Evolutionary conservation across 2,797 vertebrate genomes (phyloP).

Genomic region (Manis javanica): DNA sequence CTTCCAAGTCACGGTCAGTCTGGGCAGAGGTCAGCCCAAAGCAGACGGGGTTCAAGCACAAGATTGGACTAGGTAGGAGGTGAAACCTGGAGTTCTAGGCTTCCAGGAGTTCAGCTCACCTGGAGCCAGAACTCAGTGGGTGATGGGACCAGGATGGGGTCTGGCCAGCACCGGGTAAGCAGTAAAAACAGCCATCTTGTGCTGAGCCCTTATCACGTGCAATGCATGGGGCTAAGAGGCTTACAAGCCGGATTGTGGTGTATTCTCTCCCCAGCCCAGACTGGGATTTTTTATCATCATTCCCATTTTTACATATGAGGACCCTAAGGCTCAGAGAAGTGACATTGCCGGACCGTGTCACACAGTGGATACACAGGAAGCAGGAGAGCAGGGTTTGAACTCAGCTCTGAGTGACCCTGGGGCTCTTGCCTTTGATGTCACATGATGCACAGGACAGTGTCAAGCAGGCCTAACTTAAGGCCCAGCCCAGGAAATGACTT

Average conservation of each 20-base stretch:
- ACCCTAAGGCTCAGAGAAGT: neutral
- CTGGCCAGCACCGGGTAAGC: neutral
- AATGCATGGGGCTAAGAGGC: neutral
- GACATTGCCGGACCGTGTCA: neutral
- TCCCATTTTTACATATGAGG: neutral
- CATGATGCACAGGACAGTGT: neutral
- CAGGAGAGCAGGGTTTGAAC: neutral
- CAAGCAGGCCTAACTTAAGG: neutral
- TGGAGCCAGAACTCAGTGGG: neutral
- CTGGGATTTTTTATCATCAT: neutral
- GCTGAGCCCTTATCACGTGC: fast-evolving
- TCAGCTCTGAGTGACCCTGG: neutral
- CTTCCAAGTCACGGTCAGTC: neutral
- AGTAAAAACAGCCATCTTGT: fast-evolving
- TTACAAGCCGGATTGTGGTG: fast-evolving
- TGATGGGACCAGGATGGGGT: neutral
- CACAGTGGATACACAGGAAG: neutral
- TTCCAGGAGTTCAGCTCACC: neutral
- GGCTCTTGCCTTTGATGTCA: neutral
- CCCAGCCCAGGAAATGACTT: neutral
- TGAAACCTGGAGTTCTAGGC: neutral
- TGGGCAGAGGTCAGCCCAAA: neutral
- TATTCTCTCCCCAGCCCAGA: neutral
- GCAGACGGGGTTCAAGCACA: neutral
- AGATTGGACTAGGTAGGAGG: neutral